A percentile compares a stretch with the other conserved stretches of the same genome.
Evolutionary conservation across 2,797 vertebrate genomes (phyloP).

Genomic region (Eulemur coronatus): DNA sequence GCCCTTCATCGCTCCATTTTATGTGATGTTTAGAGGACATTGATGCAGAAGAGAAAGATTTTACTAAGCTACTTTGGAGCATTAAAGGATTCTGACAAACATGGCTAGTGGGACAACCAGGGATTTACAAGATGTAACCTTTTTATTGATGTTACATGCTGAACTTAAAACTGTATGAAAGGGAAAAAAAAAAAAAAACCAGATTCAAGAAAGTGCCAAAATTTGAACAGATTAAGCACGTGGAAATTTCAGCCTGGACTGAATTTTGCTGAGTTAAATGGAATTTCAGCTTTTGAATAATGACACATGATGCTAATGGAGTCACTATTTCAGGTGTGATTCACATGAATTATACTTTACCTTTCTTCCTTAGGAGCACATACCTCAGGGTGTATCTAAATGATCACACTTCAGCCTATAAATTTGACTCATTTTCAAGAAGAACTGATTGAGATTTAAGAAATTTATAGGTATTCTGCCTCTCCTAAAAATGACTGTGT

Average conservation of each 20-base stretch:
- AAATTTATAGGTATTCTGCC: background rate
- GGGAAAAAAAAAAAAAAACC: background rate
- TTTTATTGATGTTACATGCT: background rate
- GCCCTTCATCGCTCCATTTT: background rate
- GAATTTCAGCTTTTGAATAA: background rate
- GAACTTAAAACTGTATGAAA: background rate
- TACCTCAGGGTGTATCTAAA: background rate
- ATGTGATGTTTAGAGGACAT: background rate
- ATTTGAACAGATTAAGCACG: background rate
- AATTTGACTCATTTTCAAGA: background rate
- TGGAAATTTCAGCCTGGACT: background rate
- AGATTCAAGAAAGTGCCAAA: background rate
- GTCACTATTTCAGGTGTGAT: background rate
- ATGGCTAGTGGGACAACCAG: background rate
- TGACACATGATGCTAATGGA: too few relatives aligned
- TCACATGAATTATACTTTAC: background rate
- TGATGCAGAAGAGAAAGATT: background rate
- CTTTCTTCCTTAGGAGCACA: background rate
- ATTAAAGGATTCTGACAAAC: background rate
- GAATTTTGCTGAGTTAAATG: slow-evolving; percentile 9
- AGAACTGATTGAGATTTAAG: background rate
- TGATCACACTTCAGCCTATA: background rate
- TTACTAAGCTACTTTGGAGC: background rate
- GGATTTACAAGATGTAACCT: background rate
- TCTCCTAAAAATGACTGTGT: background rate